Conservation (phyloP, 2,888 invertebrate species). For the Lasioglossum leucozonium region DNA sequence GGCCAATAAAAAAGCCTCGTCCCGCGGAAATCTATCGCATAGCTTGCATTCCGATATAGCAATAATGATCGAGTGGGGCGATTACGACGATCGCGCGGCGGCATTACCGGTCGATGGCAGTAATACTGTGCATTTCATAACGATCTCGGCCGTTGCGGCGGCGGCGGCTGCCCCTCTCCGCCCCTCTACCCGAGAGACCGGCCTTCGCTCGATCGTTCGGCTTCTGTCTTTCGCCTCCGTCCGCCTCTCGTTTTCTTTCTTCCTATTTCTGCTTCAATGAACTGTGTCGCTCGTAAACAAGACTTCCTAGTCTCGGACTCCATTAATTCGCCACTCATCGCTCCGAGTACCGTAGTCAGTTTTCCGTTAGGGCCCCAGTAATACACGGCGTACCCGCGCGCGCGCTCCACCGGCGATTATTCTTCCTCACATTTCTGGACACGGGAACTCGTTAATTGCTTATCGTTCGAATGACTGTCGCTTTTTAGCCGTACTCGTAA, state of each 20-base stretch:
- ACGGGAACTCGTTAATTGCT: constrained; percentile 33
- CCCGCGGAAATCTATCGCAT: neutral
- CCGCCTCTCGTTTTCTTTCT: constrained; percentile 55
- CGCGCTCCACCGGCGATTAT: neutral
- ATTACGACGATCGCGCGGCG: constrained; percentile 4
- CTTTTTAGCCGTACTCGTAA: constrained; percentile 3
- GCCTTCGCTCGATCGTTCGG: constrained; percentile 12
- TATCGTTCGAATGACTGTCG: constrained; percentile 15
- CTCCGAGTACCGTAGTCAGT: constrained; percentile 61
- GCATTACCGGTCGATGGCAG: constrained; percentile 10
- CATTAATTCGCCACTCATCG: constrained; percentile 74
- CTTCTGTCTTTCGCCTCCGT: constrained; percentile 16
- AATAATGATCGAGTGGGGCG: constrained; percentile 48
- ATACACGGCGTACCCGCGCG: constrained; percentile 49
- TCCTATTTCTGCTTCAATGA: constrained; percentile 79
- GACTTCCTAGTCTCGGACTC: constrained; percentile 69
- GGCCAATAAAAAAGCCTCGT: neutral
- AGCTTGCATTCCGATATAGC: constrained; percentile 40
- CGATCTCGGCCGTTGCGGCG: constrained; percentile 1
- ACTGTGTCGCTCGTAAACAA: constrained; percentile 75
- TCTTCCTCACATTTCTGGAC: constrained; percentile 8
- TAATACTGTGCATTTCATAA: constrained; percentile 51
- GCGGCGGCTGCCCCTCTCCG: neutral
- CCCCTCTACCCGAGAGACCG: neutral
- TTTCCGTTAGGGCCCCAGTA: constrained; percentile 69